Conservation (phyloP, 2,113 vertebrate species). For the Turnix velox region DNA sequence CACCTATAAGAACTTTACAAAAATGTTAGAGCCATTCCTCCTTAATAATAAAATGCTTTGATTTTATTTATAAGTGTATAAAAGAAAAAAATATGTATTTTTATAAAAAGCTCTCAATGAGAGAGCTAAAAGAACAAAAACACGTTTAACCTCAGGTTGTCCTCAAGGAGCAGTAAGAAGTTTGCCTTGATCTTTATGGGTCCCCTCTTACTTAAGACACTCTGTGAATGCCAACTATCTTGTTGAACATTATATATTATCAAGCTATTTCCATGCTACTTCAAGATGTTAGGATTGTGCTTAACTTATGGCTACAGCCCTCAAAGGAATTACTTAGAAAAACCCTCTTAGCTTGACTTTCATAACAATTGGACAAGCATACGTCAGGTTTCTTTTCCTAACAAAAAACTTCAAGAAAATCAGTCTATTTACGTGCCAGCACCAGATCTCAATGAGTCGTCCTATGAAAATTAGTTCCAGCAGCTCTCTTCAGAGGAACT, state of each 20-base stretch:
- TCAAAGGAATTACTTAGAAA: background rate
- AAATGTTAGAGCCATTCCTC: background rate
- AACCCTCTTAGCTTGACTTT: background rate
- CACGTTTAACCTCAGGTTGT: background rate
- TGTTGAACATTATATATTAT: background rate
- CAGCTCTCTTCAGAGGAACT: background rate
- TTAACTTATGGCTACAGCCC: accelerated
- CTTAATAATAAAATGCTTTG: background rate
- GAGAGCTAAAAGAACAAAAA: background rate
- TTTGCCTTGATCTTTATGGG: background rate
- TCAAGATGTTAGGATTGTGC: background rate
- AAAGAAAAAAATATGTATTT: background rate
- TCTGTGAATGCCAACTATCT: background rate
- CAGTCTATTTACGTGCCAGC: background rate
- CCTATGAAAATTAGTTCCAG: background rate
- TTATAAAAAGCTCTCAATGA: background rate
- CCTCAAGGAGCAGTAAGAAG: background rate
- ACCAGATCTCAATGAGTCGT: accelerated
- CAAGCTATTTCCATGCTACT: background rate
- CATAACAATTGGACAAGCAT: background rate
- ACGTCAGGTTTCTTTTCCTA: background rate
- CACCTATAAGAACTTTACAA: background rate
- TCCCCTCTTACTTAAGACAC: background rate
- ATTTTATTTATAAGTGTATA: background rate
- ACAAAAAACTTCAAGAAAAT: background rate